These are phyloP conservation scores for Notarius quadriscutis DNA, from an alignment of 2,113 vertebrate genomes.

Conservation along the genomic window DNA sequence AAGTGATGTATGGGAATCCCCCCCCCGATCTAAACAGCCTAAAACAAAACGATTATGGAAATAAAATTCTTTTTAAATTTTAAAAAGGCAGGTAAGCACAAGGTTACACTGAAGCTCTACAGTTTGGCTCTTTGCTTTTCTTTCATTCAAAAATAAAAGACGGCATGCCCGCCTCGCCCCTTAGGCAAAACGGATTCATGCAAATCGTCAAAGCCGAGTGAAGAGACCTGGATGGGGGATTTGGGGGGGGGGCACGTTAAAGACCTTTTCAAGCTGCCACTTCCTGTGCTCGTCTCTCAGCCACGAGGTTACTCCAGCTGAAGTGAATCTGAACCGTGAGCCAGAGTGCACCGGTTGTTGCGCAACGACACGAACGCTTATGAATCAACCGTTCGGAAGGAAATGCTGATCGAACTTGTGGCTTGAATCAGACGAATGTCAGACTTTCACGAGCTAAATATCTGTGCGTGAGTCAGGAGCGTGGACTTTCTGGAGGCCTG, in stretches of 20 bases:
- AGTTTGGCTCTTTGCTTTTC: not conserved
- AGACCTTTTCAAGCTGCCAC: not conserved
- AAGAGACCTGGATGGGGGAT: not conserved
- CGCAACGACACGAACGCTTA: not conserved
- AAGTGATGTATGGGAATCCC: too few species aligned
- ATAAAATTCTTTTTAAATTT: not conserved
- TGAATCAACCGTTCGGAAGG: not conserved
- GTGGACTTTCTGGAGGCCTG: slow-evolving; percentile 36
- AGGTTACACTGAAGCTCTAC: not conserved
- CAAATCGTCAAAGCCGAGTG: not conserved
- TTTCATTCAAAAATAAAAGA: slow-evolving; percentile 78
- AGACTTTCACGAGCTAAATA: slow-evolving; percentile 25
- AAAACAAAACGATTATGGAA: not conserved
- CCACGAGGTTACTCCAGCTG: not conserved
- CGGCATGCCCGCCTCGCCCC: slow-evolving; percentile 56
- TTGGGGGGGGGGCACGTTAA: too few species aligned
- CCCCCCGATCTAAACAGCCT: not conserved
- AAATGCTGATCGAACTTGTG: slow-evolving; percentile 11
- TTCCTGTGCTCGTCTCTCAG: not conserved
- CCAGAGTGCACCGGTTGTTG: not conserved
- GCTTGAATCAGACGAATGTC: not conserved
- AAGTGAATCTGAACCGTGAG: not conserved
- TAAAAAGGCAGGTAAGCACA: not conserved
- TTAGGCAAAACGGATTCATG: not conserved
- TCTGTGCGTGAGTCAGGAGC: slow-evolving; percentile 46